Conservation (phyloP, 1,140 invertebrate genomes). For the Procambarus virginalis region DNA sequence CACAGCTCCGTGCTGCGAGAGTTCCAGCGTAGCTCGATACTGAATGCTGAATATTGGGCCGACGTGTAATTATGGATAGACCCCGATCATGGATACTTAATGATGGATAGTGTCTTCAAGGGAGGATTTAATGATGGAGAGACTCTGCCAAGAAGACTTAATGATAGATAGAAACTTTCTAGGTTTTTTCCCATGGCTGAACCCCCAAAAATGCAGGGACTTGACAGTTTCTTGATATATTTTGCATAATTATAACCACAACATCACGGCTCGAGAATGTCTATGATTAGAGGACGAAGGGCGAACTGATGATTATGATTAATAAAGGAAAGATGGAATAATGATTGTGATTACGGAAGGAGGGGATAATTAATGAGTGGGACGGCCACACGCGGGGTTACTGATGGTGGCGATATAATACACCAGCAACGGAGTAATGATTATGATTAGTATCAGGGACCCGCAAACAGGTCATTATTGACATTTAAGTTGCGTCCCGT, state of each 20-base stretch:
- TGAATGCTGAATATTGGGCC: too few relatives aligned
- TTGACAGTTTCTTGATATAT: conserved; percentile 25
- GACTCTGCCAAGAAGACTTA: conserved; percentile 25
- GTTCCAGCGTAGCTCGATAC: too few relatives aligned
- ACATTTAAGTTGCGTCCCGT: conserved; percentile 39
- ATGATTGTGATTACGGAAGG: conserved; percentile 49
- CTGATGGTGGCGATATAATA: conserved; percentile 10
- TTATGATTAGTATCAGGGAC: conserved; percentile 8
- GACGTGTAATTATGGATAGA: too few relatives aligned
- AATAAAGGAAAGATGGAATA: conserved; percentile 46
- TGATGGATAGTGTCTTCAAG: too few relatives aligned
- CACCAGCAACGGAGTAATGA: conserved; percentile 14
- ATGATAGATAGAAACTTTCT: conserved; percentile 19
- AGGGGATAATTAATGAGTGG: conserved; percentile 15
- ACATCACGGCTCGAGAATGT: neutral
- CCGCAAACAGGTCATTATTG: conserved; percentile 22
- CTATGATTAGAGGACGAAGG: conserved; percentile 19
- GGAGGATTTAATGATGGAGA: neutral
- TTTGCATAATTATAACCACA: conserved; percentile 26
- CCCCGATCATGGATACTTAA: too few relatives aligned
- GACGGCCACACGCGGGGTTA: neutral
- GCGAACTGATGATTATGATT: conserved; percentile 39
- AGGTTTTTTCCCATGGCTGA: neutral
- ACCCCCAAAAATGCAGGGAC: conserved; percentile 17
- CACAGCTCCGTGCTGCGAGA: too few relatives aligned